Evolutionary conservation across 1,140 invertebrate species (phyloP).

Genomic region (Temnothorax nylanderi): DNA sequence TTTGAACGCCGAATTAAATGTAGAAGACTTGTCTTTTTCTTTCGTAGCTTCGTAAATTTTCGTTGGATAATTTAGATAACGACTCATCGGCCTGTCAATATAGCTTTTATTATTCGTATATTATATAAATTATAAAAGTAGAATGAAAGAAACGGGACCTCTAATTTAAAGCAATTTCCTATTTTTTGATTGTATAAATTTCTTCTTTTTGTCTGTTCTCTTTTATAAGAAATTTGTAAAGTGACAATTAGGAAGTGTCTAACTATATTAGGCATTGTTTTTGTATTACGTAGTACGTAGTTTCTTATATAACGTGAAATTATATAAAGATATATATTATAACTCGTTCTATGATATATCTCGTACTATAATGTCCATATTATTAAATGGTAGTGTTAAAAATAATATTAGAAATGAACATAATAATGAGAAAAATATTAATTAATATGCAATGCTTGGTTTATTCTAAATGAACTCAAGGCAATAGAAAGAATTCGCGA

Average conservation of each 20-base stretch:
- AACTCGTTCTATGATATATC: too few relatives aligned
- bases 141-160: neutral
- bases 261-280: neutral
- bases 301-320: neutral
- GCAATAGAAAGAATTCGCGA: neutral
- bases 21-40: neutral
- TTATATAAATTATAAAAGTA: neutral
- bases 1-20: conserved; percentile 12
- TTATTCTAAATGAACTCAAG: neutral
- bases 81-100: neutral
- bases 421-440: neutral
- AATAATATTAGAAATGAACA: neutral
- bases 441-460: neutral
- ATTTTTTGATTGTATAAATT: neutral
- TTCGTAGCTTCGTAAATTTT: neutral
- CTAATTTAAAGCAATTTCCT: neutral
- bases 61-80: conserved; percentile 24
- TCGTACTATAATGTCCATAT: neutral
- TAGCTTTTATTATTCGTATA: conserved; percentile 14
- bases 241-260: neutral
- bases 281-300: neutral
- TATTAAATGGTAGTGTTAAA: neutral
- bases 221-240: neutral
- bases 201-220: too few relatives aligned
- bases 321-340: neutral